Base-by-base conservation (phyloP, 1,140 invertebrate genomes). In the Micrasema minimum region DNA sequence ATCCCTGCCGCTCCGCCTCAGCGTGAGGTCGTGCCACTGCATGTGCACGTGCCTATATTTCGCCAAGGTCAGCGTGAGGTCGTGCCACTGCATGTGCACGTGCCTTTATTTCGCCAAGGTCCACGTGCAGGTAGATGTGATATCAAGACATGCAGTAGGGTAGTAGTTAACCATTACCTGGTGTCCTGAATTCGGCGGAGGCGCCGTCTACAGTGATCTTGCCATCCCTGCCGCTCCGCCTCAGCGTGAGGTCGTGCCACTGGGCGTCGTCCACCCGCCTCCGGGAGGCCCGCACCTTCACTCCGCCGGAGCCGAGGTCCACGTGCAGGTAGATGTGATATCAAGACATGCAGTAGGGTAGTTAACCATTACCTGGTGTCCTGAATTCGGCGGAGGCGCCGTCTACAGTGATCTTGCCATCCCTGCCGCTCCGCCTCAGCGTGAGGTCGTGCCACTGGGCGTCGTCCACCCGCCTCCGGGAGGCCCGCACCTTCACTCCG, bases 241-340 rank as follows among this genome's bases (percentile, higher is more conserved):
- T 86, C 68, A 98, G 81, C 7, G 90, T 87, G 1, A 98, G 91
- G 76, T 95, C 91, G 79, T 99, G 97, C 93, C 96, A 97, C 26
- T 89, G 87, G 0, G 94, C 93, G 77, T 99, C 96, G 79, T 96
- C 94, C 0, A 99, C 90, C 41, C 92, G 85, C 50, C 91, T 82
- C 45, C 91, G 86, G 0, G 94, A 95, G 0, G 93, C 92, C 76
- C 93, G 88, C 11, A 96, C 90, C 77, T 95, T 92, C 0, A 94
- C 88, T 0, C 92, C 88, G 0, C 96, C 96, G n/a, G n/a, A n/a
- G 0, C 96, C 96, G 14, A 98, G 84, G 80, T 98, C 94, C 62
- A 96, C 83, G 73, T 98, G 92, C 12, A 98, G 88, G 80, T 95
- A 97, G 53, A 99, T 88, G 78, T 98, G 93, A n/a, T n/a, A n/a